Conservation (phyloP, 2,113 vertebrate species). For the Notothenia rossii region DNA sequence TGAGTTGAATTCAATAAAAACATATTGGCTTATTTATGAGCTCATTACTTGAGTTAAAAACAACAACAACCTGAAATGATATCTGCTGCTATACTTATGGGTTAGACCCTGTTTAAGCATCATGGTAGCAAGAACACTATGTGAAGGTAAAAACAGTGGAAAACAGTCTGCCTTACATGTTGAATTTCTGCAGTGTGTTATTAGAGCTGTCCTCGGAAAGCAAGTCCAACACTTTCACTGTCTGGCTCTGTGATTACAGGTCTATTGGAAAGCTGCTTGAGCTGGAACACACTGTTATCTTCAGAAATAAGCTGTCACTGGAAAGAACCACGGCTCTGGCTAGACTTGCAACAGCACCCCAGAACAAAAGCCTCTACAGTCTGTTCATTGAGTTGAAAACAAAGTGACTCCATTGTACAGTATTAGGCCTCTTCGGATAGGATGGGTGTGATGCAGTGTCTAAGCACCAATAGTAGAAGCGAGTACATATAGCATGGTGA, state of each 20-base stretch:
- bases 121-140: background rate
- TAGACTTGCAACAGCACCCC: conserved; percentile 46
- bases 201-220: conserved; percentile 32
- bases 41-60: background rate
- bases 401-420: conserved; percentile 56
- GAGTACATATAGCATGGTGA: conserved; percentile 28
- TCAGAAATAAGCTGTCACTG: conserved; percentile 68
- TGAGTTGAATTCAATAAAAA: background rate
- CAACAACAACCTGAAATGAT: conserved; percentile 8
- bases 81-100: background rate
- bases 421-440: conserved; percentile 17
- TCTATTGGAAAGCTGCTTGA: conserved; percentile 68
- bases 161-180: conserved; percentile 26
- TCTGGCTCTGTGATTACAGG: conserved; percentile 67
- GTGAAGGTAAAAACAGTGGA: conserved; percentile 19
- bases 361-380: conserved; percentile 73
- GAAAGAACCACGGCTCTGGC: conserved; percentile 48
- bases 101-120: background rate
- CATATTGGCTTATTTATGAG: background rate
- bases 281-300: conserved; percentile 64
- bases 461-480: conserved; percentile 49
- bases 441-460: conserved; percentile 46
- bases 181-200: conserved; percentile 36
- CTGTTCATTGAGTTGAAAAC: conserved; percentile 62
- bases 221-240: conserved; percentile 40